Percentiles rank a stretch among this genome's conserved stretches.
phyloP scores from a whole-genome alignment of 1,140 invertebrate species.

The Hermetia illucens region DNA sequence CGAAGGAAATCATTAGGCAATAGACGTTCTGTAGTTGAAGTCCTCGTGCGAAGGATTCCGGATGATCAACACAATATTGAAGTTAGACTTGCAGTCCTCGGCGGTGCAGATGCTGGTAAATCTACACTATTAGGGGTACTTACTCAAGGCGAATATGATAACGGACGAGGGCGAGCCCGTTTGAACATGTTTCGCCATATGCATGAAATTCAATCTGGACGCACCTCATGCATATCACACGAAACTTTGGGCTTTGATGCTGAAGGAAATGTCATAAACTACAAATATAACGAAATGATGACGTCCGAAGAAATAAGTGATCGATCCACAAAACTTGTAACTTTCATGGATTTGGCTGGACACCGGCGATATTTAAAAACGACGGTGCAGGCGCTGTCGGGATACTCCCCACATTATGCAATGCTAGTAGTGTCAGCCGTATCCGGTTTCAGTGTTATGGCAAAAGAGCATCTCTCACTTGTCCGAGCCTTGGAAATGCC shows the following conservation, averaged over 20 bases:
- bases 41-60: conserved; percentile 80
- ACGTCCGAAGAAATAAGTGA: conserved; percentile 92
- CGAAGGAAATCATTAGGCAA: conserved; percentile 32
- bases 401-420: conserved; percentile 89
- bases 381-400: conserved; percentile 85
- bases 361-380: conserved; percentile 93
- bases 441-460: conserved; percentile 48
- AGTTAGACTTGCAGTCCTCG: conserved; percentile 80
- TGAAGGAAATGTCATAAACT: conserved; percentile 52
- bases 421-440: conserved; percentile 67
- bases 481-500: conserved; percentile 75
- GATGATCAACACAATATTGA: conserved; percentile 86
- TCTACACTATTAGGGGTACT: conserved; percentile 87
- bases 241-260: conserved; percentile 92
- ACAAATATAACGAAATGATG: conserved; percentile 80
- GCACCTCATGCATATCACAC: conserved; percentile 92
- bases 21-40: conserved; percentile 57
- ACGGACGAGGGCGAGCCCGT: conserved; percentile 84
- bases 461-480: conserved; percentile 72
- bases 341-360: conserved; percentile 92
- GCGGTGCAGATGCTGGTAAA: conserved; percentile 87
- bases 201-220: conserved; percentile 91
- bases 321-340: conserved; percentile 77
- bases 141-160: conserved; percentile 90
- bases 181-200: conserved; percentile 92